Conservation (phyloP, 2,113 vertebrate species). For the Otus sunia region DNA sequence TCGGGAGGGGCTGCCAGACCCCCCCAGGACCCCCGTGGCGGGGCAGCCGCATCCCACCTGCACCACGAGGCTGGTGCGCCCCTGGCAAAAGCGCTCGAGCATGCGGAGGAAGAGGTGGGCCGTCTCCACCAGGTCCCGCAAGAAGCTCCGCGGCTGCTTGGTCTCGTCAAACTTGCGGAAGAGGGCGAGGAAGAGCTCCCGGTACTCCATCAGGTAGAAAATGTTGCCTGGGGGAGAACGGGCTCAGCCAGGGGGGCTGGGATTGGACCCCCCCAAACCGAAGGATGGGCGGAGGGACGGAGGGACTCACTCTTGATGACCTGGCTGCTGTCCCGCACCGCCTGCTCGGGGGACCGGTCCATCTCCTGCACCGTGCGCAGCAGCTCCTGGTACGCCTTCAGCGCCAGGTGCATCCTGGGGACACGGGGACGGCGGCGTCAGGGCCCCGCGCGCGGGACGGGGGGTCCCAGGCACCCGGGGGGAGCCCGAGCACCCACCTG, state of each 20-base stretch:
- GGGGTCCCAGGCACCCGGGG: too few species aligned
- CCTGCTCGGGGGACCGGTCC: slow-evolving; percentile 83
- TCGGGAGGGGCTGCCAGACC: background rate
- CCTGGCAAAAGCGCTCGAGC: slow-evolving; percentile 91
- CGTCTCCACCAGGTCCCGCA: slow-evolving; percentile 91
- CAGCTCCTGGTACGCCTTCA: slow-evolving; percentile 95
- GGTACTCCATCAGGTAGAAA: slow-evolving; percentile 97
- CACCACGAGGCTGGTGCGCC: slow-evolving; percentile 82
- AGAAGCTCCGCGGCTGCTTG: slow-evolving; percentile 87
- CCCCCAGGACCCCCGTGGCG: fast-evolving
- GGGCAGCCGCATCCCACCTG: slow-evolving; percentile 72
- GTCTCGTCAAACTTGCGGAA: slow-evolving; percentile 91
- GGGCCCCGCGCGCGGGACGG: fast-evolving
- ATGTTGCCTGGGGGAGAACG: slow-evolving; percentile 83
- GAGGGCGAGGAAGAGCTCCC: slow-evolving; percentile 91
- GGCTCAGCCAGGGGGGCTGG: fast-evolving
- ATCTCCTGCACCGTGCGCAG: slow-evolving; percentile 91
- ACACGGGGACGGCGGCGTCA: fast-evolving
- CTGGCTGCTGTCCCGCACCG: slow-evolving; percentile 85
- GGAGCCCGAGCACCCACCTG: slow-evolving; percentile 70
- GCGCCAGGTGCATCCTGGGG: slow-evolving; percentile 91
- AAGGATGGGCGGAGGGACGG: fast-evolving
- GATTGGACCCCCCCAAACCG: fast-evolving
- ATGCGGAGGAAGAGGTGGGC: slow-evolving; percentile 93
- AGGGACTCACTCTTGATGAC: slow-evolving; percentile 89